Percentiles rank a stretch among this genome's conserved stretches.
phyloP scores from a whole-genome alignment of 2,113 vertebrate genomes.

The Heloderma charlesbogerti region DNA sequence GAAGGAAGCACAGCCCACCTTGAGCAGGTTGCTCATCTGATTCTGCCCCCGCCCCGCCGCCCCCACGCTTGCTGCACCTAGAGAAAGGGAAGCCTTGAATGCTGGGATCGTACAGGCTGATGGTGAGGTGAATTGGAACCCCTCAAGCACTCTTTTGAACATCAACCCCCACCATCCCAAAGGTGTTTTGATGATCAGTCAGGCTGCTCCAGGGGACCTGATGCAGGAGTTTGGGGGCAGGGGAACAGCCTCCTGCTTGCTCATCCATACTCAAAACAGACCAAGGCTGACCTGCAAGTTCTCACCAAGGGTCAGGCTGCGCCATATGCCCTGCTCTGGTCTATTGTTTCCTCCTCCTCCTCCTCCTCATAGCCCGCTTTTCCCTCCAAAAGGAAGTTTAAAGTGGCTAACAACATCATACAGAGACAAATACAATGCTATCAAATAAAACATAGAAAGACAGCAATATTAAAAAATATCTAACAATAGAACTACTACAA shows the following conservation, averaged over 20 bases:
- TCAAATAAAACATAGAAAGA: too few species aligned
- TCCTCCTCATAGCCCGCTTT: too few species aligned
- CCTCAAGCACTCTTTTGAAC: not conserved
- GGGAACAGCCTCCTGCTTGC: not conserved
- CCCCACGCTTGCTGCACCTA: not conserved
- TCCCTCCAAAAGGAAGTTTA: too few species aligned
- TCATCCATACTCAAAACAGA: not conserved
- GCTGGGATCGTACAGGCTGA: not conserved
- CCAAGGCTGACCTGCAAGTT: not conserved
- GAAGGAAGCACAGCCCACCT: not conserved
- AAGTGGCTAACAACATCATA: too few species aligned
- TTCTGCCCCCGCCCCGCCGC: not conserved
- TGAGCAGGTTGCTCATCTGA: not conserved
- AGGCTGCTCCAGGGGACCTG: not conserved
- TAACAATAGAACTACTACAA: too few species aligned
- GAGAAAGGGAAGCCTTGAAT: not conserved
- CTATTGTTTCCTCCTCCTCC: not conserved
- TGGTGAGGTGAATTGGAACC: not conserved
- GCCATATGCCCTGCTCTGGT: not conserved
- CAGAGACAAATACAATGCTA: too few species aligned
- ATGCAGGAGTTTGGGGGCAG: not conserved
- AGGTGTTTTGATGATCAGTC: not conserved
- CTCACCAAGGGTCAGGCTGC: not conserved
- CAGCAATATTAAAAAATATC: too few species aligned
- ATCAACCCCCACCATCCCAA: not conserved